phyloP scores from a whole-genome alignment of 1,140 invertebrate genomes.

The Acromyrmex heyeri region DNA sequence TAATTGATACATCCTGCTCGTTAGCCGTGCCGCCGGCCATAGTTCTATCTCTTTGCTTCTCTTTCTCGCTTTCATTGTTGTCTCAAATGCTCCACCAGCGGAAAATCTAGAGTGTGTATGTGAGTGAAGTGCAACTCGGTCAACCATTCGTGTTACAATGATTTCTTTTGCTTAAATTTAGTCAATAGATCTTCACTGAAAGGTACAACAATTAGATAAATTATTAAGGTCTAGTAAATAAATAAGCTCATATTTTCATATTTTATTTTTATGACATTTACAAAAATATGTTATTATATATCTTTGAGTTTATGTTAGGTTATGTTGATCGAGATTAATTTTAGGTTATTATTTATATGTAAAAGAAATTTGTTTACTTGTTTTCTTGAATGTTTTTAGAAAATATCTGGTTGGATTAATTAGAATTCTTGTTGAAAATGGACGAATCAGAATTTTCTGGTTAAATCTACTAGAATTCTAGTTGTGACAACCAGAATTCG shows the following conservation, averaged over 20 bases:
- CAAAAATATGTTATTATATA: not conserved
- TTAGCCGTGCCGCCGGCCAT: constrained; percentile 10
- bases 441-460: too few relatives aligned
- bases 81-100: constrained; percentile 17
- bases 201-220: not conserved
- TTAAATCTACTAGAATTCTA: too few relatives aligned
- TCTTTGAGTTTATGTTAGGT: not conserved
- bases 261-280: not conserved
- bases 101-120: not conserved
- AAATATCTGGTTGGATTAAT: too few relatives aligned
- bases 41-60: constrained; percentile 15
- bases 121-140: constrained; percentile 20
- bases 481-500: too few relatives aligned
- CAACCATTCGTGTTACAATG: not conserved
- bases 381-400: not conserved
- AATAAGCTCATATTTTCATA: not conserved
- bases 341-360: not conserved
- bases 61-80: constrained; percentile 5
- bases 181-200: not conserved
- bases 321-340: not conserved
- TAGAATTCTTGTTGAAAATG: too few relatives aligned
- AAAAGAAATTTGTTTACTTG: not conserved
- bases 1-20: constrained; percentile 59
- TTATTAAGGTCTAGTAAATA: not conserved
- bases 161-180: constrained; percentile 31